phyloP scores from a whole-genome alignment of 2,888 invertebrate species.

The Laothoe populi region DNA sequence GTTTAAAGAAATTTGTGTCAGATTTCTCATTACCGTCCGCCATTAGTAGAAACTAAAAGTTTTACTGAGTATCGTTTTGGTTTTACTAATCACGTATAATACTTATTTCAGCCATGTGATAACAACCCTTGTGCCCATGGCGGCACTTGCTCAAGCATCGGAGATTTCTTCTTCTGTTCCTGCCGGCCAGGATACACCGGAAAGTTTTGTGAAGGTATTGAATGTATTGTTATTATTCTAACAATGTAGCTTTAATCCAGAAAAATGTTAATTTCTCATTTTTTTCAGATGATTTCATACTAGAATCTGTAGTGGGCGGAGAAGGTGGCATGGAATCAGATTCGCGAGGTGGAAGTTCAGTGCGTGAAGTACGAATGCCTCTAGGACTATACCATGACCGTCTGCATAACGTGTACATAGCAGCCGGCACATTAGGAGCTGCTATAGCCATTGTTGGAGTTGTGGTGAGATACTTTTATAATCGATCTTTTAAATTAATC shows the following conservation, averaged over 20 bases:
- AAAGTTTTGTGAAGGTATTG: constrained; percentile 90
- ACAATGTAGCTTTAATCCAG: too few species aligned
- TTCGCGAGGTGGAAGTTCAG: constrained; percentile 60
- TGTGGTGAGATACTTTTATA: constrained; percentile 82
- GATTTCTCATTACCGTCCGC: too few species aligned
- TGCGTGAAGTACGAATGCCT: constrained; percentile 83
- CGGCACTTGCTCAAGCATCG: constrained; percentile 91
- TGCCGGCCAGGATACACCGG: constrained; percentile 92
- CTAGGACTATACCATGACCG: constrained; percentile 86
- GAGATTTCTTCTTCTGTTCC: constrained; percentile 91
- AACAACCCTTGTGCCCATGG: constrained; percentile 90
- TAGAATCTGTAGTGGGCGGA: constrained; percentile 86
- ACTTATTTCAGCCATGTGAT: constrained; percentile 85
- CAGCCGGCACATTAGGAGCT: constrained; percentile 90
- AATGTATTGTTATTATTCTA: background rate
- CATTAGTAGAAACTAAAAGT: too few species aligned
- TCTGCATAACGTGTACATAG: constrained; percentile 91
- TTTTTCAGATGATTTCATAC: constrained; percentile 87
- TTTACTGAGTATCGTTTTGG: too few species aligned
- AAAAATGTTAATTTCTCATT: background rate
- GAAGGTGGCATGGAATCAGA: constrained; percentile 56
- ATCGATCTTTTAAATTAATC: background rate
- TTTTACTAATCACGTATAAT: background rate
- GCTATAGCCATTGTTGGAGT: constrained; percentile 90
- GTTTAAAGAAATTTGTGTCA: too few species aligned